Conservation (phyloP, 2,888 invertebrate genomes). For the Steromphala cineraria region DNA sequence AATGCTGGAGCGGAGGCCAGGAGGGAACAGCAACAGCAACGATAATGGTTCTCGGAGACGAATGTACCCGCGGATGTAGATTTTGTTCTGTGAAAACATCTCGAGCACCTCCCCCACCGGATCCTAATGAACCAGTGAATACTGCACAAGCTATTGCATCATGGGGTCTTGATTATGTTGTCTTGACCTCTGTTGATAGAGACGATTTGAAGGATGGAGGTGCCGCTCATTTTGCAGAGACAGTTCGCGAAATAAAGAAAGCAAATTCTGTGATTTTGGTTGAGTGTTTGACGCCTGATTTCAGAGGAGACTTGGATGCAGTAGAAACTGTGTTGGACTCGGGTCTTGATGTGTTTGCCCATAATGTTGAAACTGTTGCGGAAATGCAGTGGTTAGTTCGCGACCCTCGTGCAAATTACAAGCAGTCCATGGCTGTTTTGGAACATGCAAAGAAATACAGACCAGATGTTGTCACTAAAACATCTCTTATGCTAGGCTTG, state of each 20-base stretch:
- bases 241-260: slow-evolving; percentile 89
- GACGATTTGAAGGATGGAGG: slow-evolving; percentile 97
- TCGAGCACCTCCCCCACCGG: slow-evolving; percentile 85
- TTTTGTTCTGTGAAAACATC: slow-evolving; percentile 99
- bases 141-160: slow-evolving; percentile 93
- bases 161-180: slow-evolving; percentile 98
- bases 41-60: slow-evolving; percentile 99
- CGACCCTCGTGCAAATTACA: slow-evolving; percentile 92
- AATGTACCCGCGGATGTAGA: slow-evolving; percentile 97
- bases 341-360: slow-evolving; percentile 97
- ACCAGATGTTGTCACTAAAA: slow-evolving; percentile 92
- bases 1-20: slow-evolving; percentile 87
- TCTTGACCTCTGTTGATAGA: slow-evolving; percentile 97
- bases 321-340: slow-evolving; percentile 86
- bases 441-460: slow-evolving; percentile 87
- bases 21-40: slow-evolving; percentile 98
- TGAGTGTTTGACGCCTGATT: slow-evolving; percentile 98
- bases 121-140: slow-evolving; percentile 85
- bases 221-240: slow-evolving; percentile 93
- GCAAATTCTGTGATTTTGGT: slow-evolving; percentile 87
- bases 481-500: slow-evolving; percentile 97
- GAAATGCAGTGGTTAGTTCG: slow-evolving; percentile 91
- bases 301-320: slow-evolving; percentile 86
- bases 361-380: slow-evolving; percentile 98
- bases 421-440: slow-evolving; percentile 91